Conservation (phyloP, 2,113 vertebrate genomes). For the Takifugu flavidus region DNA sequence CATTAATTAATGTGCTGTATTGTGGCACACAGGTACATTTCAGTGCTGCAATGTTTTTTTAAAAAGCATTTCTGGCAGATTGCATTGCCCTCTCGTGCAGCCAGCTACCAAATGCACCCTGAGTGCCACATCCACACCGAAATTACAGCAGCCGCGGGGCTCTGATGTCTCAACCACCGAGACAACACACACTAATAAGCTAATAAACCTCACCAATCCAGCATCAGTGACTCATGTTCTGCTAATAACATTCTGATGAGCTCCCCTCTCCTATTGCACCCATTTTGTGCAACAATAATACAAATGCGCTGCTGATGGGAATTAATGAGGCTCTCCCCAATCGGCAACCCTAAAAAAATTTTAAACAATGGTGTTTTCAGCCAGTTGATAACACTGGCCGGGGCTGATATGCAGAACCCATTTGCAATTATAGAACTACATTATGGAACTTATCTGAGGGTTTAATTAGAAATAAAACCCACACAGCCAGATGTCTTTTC, state of each 20-base stretch:
- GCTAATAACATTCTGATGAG: slow-evolving; percentile 33
- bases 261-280: slow-evolving; percentile 15
- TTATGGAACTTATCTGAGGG: slow-evolving; percentile 23
- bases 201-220: slow-evolving; percentile 29
- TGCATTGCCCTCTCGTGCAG: too few species aligned
- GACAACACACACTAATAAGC: slow-evolving; percentile 5
- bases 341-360: slow-evolving; percentile 24
- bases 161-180: slow-evolving; percentile 17
- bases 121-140: slow-evolving; percentile 17
- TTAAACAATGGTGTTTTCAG: slow-evolving; percentile 31
- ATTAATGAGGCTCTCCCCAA: slow-evolving; percentile 39
- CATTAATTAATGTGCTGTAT: too few species aligned
- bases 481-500: slow-evolving; percentile 32
- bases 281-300: slow-evolving; percentile 12
- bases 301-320: slow-evolving; percentile 26
- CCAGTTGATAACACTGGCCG: slow-evolving; percentile 17
- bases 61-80: too few species aligned
- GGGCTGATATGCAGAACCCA: slow-evolving; percentile 31
- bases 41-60: too few species aligned
- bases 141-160: slow-evolving; percentile 9
- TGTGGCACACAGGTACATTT: too few species aligned
- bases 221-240: slow-evolving; percentile 22
- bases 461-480: slow-evolving; percentile 39
- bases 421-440: slow-evolving; percentile 34
- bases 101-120: slow-evolving; percentile 22